Base-by-base conservation (phyloP, 2,113 vertebrate species). In the Brachypteracias leptosomus region DNA sequence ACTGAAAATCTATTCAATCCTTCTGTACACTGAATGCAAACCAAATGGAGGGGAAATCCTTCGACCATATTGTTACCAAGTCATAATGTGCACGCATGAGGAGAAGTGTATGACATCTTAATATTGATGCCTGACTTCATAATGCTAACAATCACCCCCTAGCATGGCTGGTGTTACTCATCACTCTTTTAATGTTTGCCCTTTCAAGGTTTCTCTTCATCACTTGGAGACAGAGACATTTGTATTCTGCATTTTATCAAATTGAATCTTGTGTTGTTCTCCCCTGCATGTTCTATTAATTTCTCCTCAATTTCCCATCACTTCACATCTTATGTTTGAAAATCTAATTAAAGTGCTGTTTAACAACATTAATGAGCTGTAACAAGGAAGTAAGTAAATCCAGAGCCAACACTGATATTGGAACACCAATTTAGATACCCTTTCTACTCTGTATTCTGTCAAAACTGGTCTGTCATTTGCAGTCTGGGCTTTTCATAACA, bases 311-410 rank as follows among this genome's bases (percentile, higher is more conserved):
- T 88, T 88, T 90, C 71, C 85, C 75, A 96, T 91, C 78, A 83
- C 59, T 95, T 96, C 71, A 90, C 63, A 95, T 94, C 55, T 93
- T 74, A 47, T 6, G 63, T 74, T 52, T 92, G 90, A 96, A 92
- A 96, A 96, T 80, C 70, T 85, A 88, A 96, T 97, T 93, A 86
- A 88, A 74, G 46, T 22, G 29, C 5, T 88, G 59, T 94, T 94
- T 71, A 96, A 93, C 75, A 74, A 77, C 92, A 79, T 93, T 92
- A 94, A 96, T 74, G 90, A 76, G 38, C 82, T 54, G 31, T 94
- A 94, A 94, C 76, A 93, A 96, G 91, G 93, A 91, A 95, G 90
- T 93, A 95, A 95, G 85, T 63, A 96, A 93, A 83, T 79, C 90
- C 88, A 96, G 95, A 93, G 59, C 72, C 92, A 96, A 61, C 68